phyloP scores from a whole-genome alignment of 2,888 invertebrate genomes.

The Dendrolimus houi region DNA sequence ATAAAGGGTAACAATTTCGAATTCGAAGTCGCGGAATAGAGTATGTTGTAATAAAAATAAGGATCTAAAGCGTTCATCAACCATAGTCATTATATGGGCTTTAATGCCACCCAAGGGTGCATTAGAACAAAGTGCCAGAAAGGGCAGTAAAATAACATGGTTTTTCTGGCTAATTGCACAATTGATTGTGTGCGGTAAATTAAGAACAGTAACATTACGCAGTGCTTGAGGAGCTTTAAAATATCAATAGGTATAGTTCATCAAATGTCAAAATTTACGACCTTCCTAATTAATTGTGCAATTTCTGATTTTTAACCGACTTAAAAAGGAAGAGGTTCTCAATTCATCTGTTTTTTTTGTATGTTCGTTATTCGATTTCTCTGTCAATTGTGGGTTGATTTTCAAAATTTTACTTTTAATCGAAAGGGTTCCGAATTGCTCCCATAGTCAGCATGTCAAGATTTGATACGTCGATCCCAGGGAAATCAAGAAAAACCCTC shows the following conservation, averaged over 20 bases:
- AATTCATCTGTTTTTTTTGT: neutral
- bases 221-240: no score
- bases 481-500: no score
- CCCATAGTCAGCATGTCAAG: no score
- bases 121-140: slow-evolving; percentile 25
- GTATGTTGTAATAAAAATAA: no score
- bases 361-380: neutral
- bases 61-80: neutral
- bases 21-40: no score
- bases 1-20: no score
- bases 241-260: no score
- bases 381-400: neutral
- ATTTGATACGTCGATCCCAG: no score
- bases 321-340: neutral
- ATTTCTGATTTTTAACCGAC: neutral
- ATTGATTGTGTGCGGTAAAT: neutral
- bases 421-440: no score
- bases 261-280: no score
- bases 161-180: neutral
- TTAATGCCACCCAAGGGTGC: slow-evolving; percentile 8
- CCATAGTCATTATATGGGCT: slow-evolving; percentile 7
- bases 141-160: slow-evolving; percentile 13
- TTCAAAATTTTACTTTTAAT: neutral
- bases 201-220: neutral
- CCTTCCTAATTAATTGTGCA: no score